A percentile compares a stretch with the other conserved stretches of the same genome.
phyloP scores from a whole-genome alignment of 23 tunicate species.

The Halocynthia roretzi region DNA sequence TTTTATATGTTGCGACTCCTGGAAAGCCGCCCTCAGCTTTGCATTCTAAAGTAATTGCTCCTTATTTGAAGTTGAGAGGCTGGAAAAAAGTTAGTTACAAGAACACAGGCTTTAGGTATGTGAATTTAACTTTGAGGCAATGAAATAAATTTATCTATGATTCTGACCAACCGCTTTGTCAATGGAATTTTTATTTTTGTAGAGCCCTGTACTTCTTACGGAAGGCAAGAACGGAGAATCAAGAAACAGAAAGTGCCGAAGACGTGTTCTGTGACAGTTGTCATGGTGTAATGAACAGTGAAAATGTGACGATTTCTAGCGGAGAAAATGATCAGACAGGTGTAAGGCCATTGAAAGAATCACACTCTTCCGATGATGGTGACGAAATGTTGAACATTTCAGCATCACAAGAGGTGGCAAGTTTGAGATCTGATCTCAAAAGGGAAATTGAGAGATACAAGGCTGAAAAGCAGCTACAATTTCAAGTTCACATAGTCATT shows the following conservation, averaged over 20 bases:
- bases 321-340: too few species aligned
- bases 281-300: too few species aligned
- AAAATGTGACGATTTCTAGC: not conserved
- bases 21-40: constrained; percentile 57
- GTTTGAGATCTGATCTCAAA: constrained; percentile 50
- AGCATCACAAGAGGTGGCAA: constrained; percentile 38
- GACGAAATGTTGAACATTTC: too few species aligned
- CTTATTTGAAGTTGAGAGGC: constrained; percentile 52
- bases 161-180: too few species aligned
- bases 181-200: constrained; percentile 2
- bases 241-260: not conserved
- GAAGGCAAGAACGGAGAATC: not conserved
- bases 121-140: not conserved
- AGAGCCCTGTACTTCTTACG: constrained; percentile 73
- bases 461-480: constrained; percentile 12
- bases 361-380: too few species aligned
- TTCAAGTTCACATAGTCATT: constrained; percentile 64
- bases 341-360: too few species aligned
- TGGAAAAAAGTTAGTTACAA: constrained; percentile 80
- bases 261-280: too few species aligned
- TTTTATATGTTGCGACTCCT: constrained; percentile 71
- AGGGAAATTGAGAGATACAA: constrained; percentile 40
- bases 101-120: constrained; percentile 73
- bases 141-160: too few species aligned
- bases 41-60: constrained; percentile 59